These are phyloP conservation scores for Perca flavescens DNA, from an alignment of 2,113 vertebrate species.

Conservation along the genomic window DNA sequence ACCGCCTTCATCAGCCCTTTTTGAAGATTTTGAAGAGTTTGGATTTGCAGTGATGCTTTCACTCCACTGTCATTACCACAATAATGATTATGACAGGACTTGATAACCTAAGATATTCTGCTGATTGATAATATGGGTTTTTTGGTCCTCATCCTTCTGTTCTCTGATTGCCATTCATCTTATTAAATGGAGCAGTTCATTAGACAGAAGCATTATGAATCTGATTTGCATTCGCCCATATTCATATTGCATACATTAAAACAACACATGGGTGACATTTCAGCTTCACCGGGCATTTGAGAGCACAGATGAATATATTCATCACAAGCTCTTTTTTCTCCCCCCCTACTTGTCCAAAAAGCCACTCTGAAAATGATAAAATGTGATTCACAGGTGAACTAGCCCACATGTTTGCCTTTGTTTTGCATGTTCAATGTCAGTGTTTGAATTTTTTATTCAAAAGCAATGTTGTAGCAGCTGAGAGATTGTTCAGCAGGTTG, in stretches of 20 bases:
- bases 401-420: constrained; percentile 49
- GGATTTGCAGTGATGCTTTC: constrained; percentile 51
- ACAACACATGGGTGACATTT: constrained; percentile 76
- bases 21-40: constrained; percentile 54
- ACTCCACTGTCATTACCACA: constrained; percentile 60
- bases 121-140: constrained; percentile 60
- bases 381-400: constrained; percentile 66
- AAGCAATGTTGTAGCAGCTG: constrained; percentile 5
- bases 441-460: constrained; percentile 54
- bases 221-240: constrained; percentile 78
- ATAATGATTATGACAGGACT: constrained; percentile 63
- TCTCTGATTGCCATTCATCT: constrained; percentile 76
- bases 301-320: constrained; percentile 73
- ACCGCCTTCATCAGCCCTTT: constrained; percentile 38
- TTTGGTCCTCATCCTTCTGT: constrained; percentile 41
- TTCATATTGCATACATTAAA: constrained; percentile 80
- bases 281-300: constrained; percentile 64
- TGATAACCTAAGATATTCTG: constrained; percentile 51
- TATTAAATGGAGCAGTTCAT: constrained; percentile 79
- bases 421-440: constrained; percentile 59
- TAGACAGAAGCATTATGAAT: constrained; percentile 70
- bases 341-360: constrained; percentile 45
- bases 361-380: constrained; percentile 56
- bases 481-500: constrained; percentile 33
- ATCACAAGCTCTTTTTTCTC: constrained; percentile 20